Conservation (phyloP, 2,113 vertebrate genomes). For the Neogobius melanostomus region DNA sequence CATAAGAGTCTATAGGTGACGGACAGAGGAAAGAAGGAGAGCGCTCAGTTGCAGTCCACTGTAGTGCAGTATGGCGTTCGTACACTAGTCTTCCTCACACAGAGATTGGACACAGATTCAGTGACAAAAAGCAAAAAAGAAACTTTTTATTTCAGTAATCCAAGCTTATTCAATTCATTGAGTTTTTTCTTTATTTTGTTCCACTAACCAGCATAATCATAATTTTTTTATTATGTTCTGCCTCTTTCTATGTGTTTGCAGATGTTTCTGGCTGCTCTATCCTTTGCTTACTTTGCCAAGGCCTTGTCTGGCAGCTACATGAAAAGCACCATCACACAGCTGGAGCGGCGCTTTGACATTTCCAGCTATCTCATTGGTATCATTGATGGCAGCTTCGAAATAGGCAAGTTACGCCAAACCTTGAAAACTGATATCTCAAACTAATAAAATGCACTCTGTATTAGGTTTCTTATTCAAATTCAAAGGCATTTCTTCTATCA, state of each 20-base stretch:
- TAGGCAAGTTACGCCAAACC: constrained; percentile 79
- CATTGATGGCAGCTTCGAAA: constrained; percentile 96
- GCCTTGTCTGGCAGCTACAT: constrained; percentile 90
- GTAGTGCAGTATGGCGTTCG: background rate
- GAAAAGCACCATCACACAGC: constrained; percentile 94
- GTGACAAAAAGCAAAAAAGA: too few relatives aligned
- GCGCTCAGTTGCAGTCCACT: constrained; percentile 7
- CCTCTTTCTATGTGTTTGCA: constrained; percentile 50
- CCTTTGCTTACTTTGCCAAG: constrained; percentile 92
- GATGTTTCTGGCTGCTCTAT: constrained; percentile 89
- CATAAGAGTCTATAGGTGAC: constrained; percentile 44
- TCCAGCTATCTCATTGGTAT: constrained; percentile 90
- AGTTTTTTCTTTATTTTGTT: too few relatives aligned
- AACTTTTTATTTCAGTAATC: too few relatives aligned
- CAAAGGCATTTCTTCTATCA: constrained; percentile 6
- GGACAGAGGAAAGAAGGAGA: constrained; percentile 12
- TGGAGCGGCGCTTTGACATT: constrained; percentile 93
- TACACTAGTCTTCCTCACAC: constrained; percentile 11
- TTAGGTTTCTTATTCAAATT: background rate
- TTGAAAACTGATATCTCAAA: background rate
- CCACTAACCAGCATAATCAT: too few relatives aligned
- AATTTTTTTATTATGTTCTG: background rate
- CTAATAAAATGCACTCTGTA: background rate
- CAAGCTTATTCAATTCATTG: too few relatives aligned
- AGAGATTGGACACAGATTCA: background rate